Evolutionary conservation across 2,113 vertebrate species (phyloP).

Genomic region (Notarius quadriscutis): DNA sequence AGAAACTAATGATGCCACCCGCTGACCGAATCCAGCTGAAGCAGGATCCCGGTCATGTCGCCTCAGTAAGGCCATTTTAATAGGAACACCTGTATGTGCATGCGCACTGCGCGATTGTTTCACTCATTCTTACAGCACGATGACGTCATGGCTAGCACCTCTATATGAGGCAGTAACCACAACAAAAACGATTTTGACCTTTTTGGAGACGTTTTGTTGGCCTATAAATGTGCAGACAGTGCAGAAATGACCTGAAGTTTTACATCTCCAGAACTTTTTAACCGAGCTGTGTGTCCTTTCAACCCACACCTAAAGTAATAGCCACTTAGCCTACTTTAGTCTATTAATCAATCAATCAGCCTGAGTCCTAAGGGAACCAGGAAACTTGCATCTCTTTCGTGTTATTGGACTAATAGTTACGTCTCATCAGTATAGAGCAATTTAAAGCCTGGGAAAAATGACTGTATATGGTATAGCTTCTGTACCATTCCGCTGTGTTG

Average conservation of each 20-base stretch:
- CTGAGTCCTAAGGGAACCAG: neutral
- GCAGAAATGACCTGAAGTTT: neutral
- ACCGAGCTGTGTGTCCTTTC: slow-evolving; percentile 18
- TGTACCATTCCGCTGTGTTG: neutral
- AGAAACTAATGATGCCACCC: too few relatives aligned
- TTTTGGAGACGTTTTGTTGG: neutral
- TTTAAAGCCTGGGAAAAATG: neutral
- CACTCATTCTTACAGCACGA: too few relatives aligned
- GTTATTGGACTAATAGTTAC: neutral
- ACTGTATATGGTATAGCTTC: neutral
- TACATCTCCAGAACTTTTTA: neutral
- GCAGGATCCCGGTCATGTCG: too few relatives aligned
- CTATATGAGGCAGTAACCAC: too few relatives aligned
- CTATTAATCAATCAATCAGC: slow-evolving; percentile 41
- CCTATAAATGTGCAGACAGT: neutral
- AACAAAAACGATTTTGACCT: too few relatives aligned
- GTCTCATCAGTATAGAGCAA: neutral
- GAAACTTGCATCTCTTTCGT: neutral
- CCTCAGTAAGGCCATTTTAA: too few relatives aligned
- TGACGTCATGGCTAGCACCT: too few relatives aligned
- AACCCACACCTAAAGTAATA: slow-evolving; percentile 32
- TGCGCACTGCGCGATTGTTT: too few relatives aligned
- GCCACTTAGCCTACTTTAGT: slow-evolving; percentile 20
- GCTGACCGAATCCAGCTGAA: too few relatives aligned
- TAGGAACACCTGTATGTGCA: too few relatives aligned